These are phyloP conservation scores for Episyrphus balteatus DNA, from an alignment of 1,140 invertebrate species.

Conservation along the genomic window DNA sequence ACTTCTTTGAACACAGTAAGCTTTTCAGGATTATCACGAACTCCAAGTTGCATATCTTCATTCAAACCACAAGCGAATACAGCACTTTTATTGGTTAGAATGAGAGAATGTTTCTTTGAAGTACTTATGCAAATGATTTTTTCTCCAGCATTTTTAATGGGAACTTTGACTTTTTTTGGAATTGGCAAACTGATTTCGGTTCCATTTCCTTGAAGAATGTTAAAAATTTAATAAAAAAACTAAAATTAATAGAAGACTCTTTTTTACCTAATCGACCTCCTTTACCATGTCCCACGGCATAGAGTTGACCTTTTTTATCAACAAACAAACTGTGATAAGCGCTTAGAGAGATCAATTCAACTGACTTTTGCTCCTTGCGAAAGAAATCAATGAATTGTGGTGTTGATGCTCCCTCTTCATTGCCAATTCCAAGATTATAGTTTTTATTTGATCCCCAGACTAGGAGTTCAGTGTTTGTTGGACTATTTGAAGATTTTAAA, in stretches of 20 bases:
- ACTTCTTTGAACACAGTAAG: slow-evolving; percentile 42
- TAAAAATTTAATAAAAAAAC: neutral
- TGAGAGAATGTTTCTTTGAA: slow-evolving; percentile 50
- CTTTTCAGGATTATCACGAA: slow-evolving; percentile 40
- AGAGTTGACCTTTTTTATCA: slow-evolving; percentile 43
- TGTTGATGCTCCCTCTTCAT: slow-evolving; percentile 16
- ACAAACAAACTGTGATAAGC: slow-evolving; percentile 60
- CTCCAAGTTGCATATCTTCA: slow-evolving; percentile 50
- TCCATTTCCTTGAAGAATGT: slow-evolving; percentile 17
- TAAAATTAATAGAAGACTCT: neutral
- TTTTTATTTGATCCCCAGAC: slow-evolving; percentile 65
- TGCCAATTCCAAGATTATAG: slow-evolving; percentile 49
- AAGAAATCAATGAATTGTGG: slow-evolving; percentile 33
- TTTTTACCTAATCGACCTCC: slow-evolving; percentile 53
- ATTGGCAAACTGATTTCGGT: slow-evolving; percentile 44
- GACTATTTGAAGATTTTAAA: neutral
- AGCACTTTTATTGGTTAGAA: slow-evolving; percentile 43
- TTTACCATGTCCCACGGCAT: slow-evolving; percentile 58
- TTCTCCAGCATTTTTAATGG: slow-evolving; percentile 37
- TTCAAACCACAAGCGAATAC: slow-evolving; percentile 57
- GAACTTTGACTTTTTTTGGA: slow-evolving; percentile 41
- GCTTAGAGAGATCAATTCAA: slow-evolving; percentile 42
- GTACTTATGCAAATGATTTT: slow-evolving; percentile 31
- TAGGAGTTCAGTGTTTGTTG: slow-evolving; percentile 39
- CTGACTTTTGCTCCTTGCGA: slow-evolving; percentile 22